phyloP scores from a whole-genome alignment of 1,140 invertebrate genomes.

The Dendroctonus ponderosae region DNA sequence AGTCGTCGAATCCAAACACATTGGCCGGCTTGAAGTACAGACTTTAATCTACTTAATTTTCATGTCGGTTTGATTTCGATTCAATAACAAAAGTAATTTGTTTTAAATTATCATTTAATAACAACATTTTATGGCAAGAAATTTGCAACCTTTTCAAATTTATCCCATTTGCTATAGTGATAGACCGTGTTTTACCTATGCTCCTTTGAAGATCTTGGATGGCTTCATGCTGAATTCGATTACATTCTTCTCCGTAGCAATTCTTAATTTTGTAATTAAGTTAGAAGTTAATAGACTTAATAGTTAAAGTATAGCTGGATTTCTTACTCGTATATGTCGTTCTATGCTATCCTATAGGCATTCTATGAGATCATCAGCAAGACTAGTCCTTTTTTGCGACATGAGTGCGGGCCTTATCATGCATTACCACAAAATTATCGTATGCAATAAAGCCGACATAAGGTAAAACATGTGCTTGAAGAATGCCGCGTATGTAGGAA shows the following conservation, averaged over 20 bases:
- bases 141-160: no score
- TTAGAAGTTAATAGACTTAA: no score
- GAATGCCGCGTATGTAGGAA: not conserved
- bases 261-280: slow-evolving; percentile 4
- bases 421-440: slow-evolving; percentile 15
- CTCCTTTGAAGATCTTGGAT: slow-evolving; percentile 18
- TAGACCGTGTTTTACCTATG: not conserved
- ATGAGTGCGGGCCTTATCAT: slow-evolving; percentile 14
- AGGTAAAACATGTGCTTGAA: slow-evolving; percentile 13
- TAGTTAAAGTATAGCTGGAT: no score
- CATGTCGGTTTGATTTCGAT: no score
- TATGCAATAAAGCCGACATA: slow-evolving; percentile 14
- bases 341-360: slow-evolving; percentile 4
- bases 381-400: not conserved
- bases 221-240: slow-evolving; percentile 13
- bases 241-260: slow-evolving; percentile 5
- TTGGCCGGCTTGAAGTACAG: no score
- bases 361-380: slow-evolving; percentile 6
- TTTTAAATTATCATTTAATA: no score
- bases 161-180: no score
- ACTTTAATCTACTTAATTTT: no score
- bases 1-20: no score
- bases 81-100: no score
- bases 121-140: no score
- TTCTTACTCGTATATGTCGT: slow-evolving; percentile 8